Conservation (phyloP, 1,140 invertebrate species). For the Pachypeltis micranthus region DNA sequence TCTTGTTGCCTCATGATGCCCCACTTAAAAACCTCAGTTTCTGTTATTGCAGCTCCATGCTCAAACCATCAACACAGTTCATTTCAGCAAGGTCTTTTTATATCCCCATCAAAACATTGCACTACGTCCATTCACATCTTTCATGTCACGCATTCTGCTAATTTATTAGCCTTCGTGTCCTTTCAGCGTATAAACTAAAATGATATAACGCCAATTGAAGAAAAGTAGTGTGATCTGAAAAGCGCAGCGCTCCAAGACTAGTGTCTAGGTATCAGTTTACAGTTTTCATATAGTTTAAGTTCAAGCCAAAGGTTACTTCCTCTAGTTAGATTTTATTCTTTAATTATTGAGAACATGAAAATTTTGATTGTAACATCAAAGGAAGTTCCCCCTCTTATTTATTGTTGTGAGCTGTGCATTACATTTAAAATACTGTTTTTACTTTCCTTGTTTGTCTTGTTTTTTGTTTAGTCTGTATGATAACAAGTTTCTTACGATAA, state of each 20-base stretch:
- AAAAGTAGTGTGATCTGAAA: no score
- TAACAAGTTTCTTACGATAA: not conserved
- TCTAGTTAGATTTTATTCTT: not conserved
- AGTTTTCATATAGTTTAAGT: not conserved
- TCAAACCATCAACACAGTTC: no score
- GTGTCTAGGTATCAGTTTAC: not conserved
- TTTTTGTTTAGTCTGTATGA: not conserved
- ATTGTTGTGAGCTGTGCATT: no score
- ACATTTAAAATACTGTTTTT: not conserved
- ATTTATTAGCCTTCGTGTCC: not conserved
- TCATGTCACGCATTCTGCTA: not conserved
- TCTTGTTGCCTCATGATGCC: no score
- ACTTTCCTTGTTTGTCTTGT: not conserved
- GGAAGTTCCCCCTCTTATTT: not conserved
- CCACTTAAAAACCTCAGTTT: no score
- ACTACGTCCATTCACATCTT: not conserved
- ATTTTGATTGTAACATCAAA: not conserved
- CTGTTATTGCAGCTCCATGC: no score
- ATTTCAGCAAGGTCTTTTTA: not conserved
- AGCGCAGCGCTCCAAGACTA: not conserved
- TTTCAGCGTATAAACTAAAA: not conserved
- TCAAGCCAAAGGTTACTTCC: slow-evolving; percentile 7
- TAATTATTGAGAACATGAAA: not conserved
- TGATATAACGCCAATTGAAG: not conserved
- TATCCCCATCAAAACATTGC: not conserved